Conservation (phyloP, 92 coral and sea anemone species). For the Actinostola sp. region DNA sequence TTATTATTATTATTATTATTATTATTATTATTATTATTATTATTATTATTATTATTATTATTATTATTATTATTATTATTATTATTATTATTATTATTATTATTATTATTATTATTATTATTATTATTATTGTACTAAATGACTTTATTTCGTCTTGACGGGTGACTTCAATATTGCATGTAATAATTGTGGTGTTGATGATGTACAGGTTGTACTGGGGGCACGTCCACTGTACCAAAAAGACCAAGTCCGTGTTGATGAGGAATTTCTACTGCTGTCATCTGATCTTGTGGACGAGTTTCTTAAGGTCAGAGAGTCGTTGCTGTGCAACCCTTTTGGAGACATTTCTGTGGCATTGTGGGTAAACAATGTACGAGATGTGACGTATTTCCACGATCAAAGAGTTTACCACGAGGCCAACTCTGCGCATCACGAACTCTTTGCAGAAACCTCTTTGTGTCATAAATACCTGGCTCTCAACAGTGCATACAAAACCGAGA, state of each 20-base stretch:
- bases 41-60: no score
- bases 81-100: no score
- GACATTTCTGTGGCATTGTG: conserved; percentile 91
- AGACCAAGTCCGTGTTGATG: conserved; percentile 86
- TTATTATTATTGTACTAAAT: no score
- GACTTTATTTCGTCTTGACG: no score
- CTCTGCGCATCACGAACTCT: conserved; percentile 2
- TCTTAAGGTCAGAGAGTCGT: conserved; percentile 50
- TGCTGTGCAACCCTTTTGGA: conserved; percentile 92
- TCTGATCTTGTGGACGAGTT: conserved; percentile 77
- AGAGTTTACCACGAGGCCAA: conserved; percentile 72
- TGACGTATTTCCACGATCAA: conserved; percentile 80
- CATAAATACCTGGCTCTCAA: conserved; percentile 73
- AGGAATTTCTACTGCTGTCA: conserved; percentile 81
- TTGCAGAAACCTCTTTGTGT: conserved; percentile 61
- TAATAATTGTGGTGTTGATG: not conserved
- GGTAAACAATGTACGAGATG: conserved; percentile 73
- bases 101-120: no score
- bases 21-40: no score
- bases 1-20: no score
- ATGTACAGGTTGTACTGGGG: conserved; percentile 91
- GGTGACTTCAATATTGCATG: no score
- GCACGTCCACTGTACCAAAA: conserved; percentile 78
- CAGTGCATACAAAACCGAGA: conserved; percentile 77
- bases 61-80: no score